Evolutionary conservation across 2,888 invertebrate genomes (phyloP).

Genomic region (Argyresthia goedartella): DNA sequence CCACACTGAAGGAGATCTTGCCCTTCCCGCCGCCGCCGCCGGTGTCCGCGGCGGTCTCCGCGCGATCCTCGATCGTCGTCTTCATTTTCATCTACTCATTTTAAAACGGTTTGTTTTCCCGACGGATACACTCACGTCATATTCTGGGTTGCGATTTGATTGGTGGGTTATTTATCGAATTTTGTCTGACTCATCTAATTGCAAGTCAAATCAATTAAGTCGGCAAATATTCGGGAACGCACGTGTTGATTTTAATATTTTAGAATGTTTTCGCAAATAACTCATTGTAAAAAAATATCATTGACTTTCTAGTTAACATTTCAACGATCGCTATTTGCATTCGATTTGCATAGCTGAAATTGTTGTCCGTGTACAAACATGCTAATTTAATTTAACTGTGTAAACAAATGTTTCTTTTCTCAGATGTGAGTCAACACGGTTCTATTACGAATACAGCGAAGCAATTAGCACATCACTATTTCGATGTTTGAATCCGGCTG

Average conservation of each 20-base stretch:
- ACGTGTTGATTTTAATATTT: not conserved
- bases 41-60: slow-evolving; percentile 52
- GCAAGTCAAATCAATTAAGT: not conserved
- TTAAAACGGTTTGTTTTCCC: slow-evolving; percentile 29
- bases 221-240: not conserved
- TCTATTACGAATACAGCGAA: not conserved
- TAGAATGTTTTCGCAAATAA: not conserved
- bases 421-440: slow-evolving; percentile 15
- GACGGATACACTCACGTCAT: slow-evolving; percentile 1
- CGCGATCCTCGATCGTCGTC: slow-evolving; percentile 65
- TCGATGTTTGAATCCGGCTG: not conserved
- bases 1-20: slow-evolving; percentile 82
- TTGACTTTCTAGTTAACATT: no score
- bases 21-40: slow-evolving; percentile 56
- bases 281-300: not conserved
- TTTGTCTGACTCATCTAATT: not conserved
- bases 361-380: not conserved
- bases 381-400: slow-evolving; percentile 27
- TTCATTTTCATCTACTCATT: slow-evolving; percentile 64
- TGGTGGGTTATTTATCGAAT: no score
- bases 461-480: slow-evolving; percentile 29
- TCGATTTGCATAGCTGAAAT: not conserved
- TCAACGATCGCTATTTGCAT: no score
- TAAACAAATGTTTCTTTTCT: slow-evolving; percentile 19
- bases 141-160: not conserved